Conservation (phyloP, 2,888 invertebrate species). For the Cylindroiulus punctatus region DNA sequence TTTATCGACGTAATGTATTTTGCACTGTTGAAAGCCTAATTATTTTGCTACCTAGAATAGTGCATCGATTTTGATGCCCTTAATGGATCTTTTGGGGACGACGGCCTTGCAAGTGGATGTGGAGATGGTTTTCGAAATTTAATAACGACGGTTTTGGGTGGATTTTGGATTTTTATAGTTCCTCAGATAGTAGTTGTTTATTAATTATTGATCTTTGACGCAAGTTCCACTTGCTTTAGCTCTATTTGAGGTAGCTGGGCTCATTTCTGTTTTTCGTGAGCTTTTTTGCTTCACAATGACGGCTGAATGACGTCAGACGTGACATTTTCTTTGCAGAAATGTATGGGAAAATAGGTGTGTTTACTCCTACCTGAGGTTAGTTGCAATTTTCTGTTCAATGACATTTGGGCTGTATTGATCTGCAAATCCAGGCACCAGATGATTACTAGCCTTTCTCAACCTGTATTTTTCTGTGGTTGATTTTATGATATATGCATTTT, state of each 20-base stretch:
- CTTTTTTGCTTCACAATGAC: not conserved
- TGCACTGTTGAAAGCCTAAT: constrained; percentile 27
- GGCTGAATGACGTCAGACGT: constrained; percentile 28
- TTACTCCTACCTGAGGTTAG: not conserved
- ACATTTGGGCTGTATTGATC: constrained; percentile 29
- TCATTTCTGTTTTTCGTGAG: not conserved
- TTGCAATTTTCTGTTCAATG: constrained; percentile 33
- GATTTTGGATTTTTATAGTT: not conserved
- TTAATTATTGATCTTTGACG: not conserved
- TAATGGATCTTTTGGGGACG: not conserved
- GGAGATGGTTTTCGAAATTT: not conserved
- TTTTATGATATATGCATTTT: not conserved
- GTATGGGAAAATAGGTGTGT: not conserved
- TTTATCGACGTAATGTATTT: constrained; percentile 33
- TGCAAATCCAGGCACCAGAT: not conserved
- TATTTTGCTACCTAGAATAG: constrained; percentile 21
- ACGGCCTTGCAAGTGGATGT: not conserved
- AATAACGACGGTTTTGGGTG: not conserved
- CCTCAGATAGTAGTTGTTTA: not conserved
- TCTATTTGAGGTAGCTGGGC: not conserved
- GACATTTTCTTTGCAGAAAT: not conserved
- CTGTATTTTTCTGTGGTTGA: not conserved
- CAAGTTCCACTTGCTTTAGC: not conserved
- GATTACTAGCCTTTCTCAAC: not conserved
- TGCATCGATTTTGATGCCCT: constrained; percentile 19